These are phyloP conservation scores for Anolis carolinensis DNA, from an alignment of 2,113 vertebrate species.

Conservation along the genomic window DNA sequence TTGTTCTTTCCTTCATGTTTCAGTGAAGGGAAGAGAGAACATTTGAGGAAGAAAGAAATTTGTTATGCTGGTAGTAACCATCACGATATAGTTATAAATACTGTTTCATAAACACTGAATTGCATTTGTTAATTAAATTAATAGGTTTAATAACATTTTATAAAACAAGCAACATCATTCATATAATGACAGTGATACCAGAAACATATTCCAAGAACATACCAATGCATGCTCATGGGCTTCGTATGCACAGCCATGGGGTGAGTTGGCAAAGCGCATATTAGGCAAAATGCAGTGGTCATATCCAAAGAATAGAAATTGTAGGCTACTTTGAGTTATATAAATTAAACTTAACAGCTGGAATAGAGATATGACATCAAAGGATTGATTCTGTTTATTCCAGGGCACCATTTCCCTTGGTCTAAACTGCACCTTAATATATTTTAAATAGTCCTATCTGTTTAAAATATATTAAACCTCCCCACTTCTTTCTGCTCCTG, in stretches of 20 bases:
- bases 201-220: slow-evolving; percentile 41
- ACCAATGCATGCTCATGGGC: slow-evolving; percentile 71
- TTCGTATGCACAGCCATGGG: slow-evolving; percentile 72
- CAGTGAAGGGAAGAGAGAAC: slow-evolving; percentile 76
- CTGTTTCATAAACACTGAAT: slow-evolving; percentile 57
- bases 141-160: slow-evolving; percentile 49
- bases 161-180: slow-evolving; percentile 58
- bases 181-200: slow-evolving; percentile 50
- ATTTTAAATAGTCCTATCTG: slow-evolving; percentile 14
- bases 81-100: slow-evolving; percentile 59
- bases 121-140: slow-evolving; percentile 51
- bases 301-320: slow-evolving; percentile 58
- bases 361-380: slow-evolving; percentile 33
- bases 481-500: background rate
- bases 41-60: slow-evolving; percentile 39
- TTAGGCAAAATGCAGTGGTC: slow-evolving; percentile 66
- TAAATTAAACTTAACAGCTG: slow-evolving; percentile 43
- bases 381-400: slow-evolving; percentile 23
- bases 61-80: slow-evolving; percentile 45
- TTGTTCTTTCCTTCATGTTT: slow-evolving; percentile 91
- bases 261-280: slow-evolving; percentile 69
- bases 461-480: slow-evolving; percentile 18
- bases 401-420: slow-evolving; percentile 30
- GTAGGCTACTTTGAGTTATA: slow-evolving; percentile 54
- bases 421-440: slow-evolving; percentile 5